Base-by-base conservation (phyloP, 2,888 invertebrate genomes). In the Tineola bisselliella region DNA sequence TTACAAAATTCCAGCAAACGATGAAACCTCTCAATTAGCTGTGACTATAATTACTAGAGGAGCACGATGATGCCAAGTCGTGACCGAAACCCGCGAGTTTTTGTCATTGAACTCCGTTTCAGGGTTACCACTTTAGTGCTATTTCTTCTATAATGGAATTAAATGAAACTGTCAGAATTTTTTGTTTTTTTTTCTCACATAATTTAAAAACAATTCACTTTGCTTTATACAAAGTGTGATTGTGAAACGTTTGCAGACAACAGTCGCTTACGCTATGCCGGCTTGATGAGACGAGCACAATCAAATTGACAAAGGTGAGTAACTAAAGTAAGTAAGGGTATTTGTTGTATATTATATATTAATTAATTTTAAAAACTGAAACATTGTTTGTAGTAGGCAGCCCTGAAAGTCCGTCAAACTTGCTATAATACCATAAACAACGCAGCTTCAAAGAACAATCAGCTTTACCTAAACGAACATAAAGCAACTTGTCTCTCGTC, bases 11-110 rank as follows among this genome's bases (percentile, higher is more conserved):
- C 61, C 62, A 63, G 31, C 44, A 15, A 18, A n/a, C 38, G 13
- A 44, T 66, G 68, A 72, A 73, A 74, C 67, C 67, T 74, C 72
- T 77, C 71, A 73, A 78, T 78, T 77, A 76, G 72, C 68, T 65
- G 63, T 65, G 66, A 48, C 66, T 66, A 66, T 74, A 75, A 77
- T 76, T 73, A 75, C 69, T 69, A 54, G 61, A 59, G 65, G 66
- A 62, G 65, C 65, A 64, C 62, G 61, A 62, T 38, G 38, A 31
- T 67, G 65, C 66, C 48, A 64, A 66, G 68, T 73, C 71, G 72
- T 75, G 72, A 69, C 67, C 63, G 62, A 63, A 65, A 66, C 63
- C 63, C 15, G 44, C 11, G 17, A 15, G 5, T 19, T 56, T 19
- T 56, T 73, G 71, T 74, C 73, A 72, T 68, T 65, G 64, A 19